Evolutionary conservation across 2,797 vertebrate species (phyloP), one percentile per base, ranked within the genome.

Genomic region (Falco novaeseelandiae): DNA sequence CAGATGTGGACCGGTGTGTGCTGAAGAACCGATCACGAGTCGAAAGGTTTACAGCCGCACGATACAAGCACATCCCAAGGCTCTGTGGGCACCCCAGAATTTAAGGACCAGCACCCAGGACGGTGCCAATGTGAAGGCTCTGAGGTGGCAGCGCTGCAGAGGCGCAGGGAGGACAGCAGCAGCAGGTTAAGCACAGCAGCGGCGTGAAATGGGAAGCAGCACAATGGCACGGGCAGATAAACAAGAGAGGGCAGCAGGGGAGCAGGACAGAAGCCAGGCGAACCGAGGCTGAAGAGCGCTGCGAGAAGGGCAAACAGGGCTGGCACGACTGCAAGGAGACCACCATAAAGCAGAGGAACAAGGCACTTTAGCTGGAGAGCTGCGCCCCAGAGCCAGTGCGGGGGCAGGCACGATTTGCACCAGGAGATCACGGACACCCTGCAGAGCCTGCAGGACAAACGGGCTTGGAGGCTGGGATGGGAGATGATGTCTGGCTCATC

Each of bases 301-400:
- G 62, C 2, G 3, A 67, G 66, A 44, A 72, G 34, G 66, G 52
- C 13, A 30, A 38, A 14, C 12, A 1, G 71, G 71, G 54, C 36
- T 40, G 52, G 86, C 30, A 34, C 2, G 14, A 13, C 26, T 3
- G 38, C 48, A 13, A 0, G 2, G 34, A 89, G 59, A 74, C 3
- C 34, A 51, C 22, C 5, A 1, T 4, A 29, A 16, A 13, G 30
- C 49, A 11, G 59, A 62, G 44, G 71, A 23, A 57, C 6, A 2
- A 0, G 0, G 72, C 2, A 5, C n/a, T 20, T 0, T 0, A 65
- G 38, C 14, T 29, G 52, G 14, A 40, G 27, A 14, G 54, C 48
- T 14, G 77, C 26, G 14, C 8, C 21, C 3, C 19, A 29, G 30
- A 29, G 48, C 30, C 25, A 23, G 1, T 0, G 27, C 26, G 30